Base-by-base conservation (phyloP, 2,888 invertebrate genomes). In the Drosophila algonquin region DNA sequence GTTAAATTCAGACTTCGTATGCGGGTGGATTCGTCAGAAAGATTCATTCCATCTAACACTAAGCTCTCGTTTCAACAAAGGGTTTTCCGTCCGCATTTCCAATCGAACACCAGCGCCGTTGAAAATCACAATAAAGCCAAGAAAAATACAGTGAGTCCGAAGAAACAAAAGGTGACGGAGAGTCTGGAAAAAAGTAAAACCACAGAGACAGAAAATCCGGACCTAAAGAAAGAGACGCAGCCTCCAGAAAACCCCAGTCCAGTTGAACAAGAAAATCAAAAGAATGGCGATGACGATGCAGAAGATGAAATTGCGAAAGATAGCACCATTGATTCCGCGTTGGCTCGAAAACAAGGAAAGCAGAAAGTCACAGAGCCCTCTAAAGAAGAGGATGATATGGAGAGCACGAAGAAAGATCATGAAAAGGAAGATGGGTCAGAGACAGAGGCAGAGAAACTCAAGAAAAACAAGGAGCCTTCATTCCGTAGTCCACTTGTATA, bases 1-100 rank as follows among this genome's bases (percentile, higher is more conserved):
- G 50, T 60, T 0, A 67, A 45, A 51, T 65, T 83, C 44, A 10
- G 47, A 5, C 3, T 82, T 1, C 4, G 27, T 0, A 75, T 82
- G 71, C 51, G 40, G 1, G 14, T 14, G 10, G 48, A 51, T 12
- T 12, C 0, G 1, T 3, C 21, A 21, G 21, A 21, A 14, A 54
- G 10, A 1, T 7, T 1, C 1, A 0, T 14, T 40, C 14, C 6
- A n/a, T 0, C n/a, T 2, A 1, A 1, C 3, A 1, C 1, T 7
- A 14, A n/a, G 40, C 2, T 40, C 40, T 2, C 40, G 7, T 2
- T 40, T 7, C 14, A 1, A n/a, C 14, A 7, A 40, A 40, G 40
- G 40, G 40, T n/a, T n/a, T 2, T n/a, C 7, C 40, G 40, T n/a
- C 40, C 40, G 14, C 6, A 2, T 2, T 7, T n/a, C 40, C 7